phyloP scores from a whole-genome alignment of 2,113 vertebrate species.

The Callipepla californica region DNA sequence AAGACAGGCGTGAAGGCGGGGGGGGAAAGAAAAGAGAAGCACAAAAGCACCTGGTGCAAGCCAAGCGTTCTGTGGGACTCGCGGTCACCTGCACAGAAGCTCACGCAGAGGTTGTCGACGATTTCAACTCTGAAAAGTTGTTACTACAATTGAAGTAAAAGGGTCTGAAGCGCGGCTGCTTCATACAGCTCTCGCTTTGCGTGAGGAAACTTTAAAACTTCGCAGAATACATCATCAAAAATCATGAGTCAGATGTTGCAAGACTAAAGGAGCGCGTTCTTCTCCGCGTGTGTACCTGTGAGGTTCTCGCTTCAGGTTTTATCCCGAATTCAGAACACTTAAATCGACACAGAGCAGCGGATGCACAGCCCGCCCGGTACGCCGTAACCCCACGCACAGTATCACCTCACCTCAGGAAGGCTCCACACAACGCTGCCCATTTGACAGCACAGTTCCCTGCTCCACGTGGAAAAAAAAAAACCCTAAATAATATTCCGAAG shows the following conservation, averaged over 20 bases:
- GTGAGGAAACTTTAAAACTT: conserved; percentile 79
- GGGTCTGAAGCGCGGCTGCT: conserved; percentile 75
- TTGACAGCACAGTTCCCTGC: neutral
- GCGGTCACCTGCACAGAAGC: conserved; percentile 84
- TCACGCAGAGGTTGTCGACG: conserved; percentile 82
- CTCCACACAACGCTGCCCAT: neutral
- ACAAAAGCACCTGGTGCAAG: conserved; percentile 78
- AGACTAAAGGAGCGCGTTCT: conserved; percentile 68
- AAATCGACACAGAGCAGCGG: conserved; percentile 25
- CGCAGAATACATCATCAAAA: conserved; percentile 74
- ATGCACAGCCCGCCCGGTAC: neutral
- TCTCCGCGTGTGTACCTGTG: conserved; percentile 60
- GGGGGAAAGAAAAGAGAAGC: conserved; percentile 55
- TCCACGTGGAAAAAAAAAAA: neutral
- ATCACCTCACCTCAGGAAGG: neutral
- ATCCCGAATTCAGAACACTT: conserved; percentile 46
- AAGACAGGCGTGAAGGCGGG: conserved; percentile 74
- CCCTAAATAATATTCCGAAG: neutral
- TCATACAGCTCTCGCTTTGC: conserved; percentile 75
- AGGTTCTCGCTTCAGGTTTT: conserved; percentile 58
- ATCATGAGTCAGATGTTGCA: conserved; percentile 75
- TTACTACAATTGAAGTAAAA: conserved; percentile 80
- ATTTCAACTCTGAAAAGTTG: conserved; percentile 86
- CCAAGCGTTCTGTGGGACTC: conserved; percentile 77
- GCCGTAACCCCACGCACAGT: neutral